Base-by-base conservation (phyloP, 2,797 vertebrate species). In the Anniella stebbinsi region DNA sequence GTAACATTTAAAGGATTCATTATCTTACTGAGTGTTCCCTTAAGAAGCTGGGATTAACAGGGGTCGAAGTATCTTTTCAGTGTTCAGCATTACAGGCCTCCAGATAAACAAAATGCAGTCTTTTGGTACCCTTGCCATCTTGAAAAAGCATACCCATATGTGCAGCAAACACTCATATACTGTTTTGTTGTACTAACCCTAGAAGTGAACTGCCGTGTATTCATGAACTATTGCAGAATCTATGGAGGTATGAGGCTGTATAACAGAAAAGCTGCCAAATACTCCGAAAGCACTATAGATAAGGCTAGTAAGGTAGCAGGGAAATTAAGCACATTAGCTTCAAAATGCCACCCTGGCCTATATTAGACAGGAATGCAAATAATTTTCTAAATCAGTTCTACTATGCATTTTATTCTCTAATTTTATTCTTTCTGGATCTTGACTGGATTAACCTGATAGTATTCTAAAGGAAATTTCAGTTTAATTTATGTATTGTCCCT, bases 1-100 rank as follows among this genome's bases (percentile, higher is more conserved):
- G 98, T 98, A 98, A 98, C 97, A 97, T 98, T 98, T 98, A 98
- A 98, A 98, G 98, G 96, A 97, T 98, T 99, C 98, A 98, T 99
- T 98, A 98, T 98, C 98, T 98, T 97, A 96, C 97, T 97, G 98
- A 98, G 98, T 98, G 98, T 97, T 98, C 97, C 98, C 98, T 98
- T 98, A 98, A 98, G 97, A 98, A 98, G 97, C 97, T 96, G 95
- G 96, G 96, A 98, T 98, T 98, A 98, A 97, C 93, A 97, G 97
- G 97, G 95, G 92, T 96, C 93, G 93, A 95, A 96, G 90, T 93
- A 93, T 97, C 96, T 93, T 97, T 93, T 95, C 93, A 1, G 0
- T 84, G 78, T 87, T 87, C 94, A 95, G 80, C 7, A 0, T 51
- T 88, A 86, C 28, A 2, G 93, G 92, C 91, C 93, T 93, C 92